Conservation (phyloP, 2,888 invertebrate species). For the Pammene fasciana region DNA sequence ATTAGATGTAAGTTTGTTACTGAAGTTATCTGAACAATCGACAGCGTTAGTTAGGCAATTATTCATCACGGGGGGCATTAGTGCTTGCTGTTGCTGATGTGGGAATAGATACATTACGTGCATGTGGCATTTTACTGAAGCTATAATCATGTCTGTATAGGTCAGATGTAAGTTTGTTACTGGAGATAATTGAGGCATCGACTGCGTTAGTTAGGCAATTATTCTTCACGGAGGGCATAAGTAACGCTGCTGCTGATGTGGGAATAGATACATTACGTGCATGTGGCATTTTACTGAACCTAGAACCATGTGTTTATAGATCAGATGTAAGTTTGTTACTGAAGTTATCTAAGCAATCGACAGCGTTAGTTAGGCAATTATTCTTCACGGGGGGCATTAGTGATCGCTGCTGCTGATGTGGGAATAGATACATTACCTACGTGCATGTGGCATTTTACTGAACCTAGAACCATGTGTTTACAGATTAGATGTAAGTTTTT, state of each 20-base stretch:
- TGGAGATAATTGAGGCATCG: conserved; percentile 47
- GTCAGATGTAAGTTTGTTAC: no score
- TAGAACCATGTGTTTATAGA: no score
- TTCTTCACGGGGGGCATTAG: conserved; percentile 54
- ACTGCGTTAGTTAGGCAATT: conserved; percentile 58
- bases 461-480: no score
- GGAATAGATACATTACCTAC: background rate
- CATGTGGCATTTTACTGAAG: conserved; percentile 6
- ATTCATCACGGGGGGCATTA: conserved; percentile 55
- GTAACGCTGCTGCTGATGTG: conserved; percentile 13
- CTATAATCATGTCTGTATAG: no score
- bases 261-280: background rate
- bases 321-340: conserved; percentile 15
- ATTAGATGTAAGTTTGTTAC: no score
- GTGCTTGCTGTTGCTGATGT: conserved; percentile 13
- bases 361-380: conserved; percentile 59
- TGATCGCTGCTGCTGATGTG: conserved; percentile 2
- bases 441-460: conserved; percentile 2
- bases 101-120: background rate
- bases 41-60: conserved; percentile 58
- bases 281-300: conserved; percentile 7
- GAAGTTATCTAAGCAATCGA: conserved; percentile 48
- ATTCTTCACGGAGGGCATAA: conserved; percentile 55
- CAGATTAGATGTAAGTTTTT: no score
- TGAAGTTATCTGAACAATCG: conserved; percentile 47